Conservation (phyloP, 2,888 invertebrate species). For the Microctonus brassicae region DNA sequence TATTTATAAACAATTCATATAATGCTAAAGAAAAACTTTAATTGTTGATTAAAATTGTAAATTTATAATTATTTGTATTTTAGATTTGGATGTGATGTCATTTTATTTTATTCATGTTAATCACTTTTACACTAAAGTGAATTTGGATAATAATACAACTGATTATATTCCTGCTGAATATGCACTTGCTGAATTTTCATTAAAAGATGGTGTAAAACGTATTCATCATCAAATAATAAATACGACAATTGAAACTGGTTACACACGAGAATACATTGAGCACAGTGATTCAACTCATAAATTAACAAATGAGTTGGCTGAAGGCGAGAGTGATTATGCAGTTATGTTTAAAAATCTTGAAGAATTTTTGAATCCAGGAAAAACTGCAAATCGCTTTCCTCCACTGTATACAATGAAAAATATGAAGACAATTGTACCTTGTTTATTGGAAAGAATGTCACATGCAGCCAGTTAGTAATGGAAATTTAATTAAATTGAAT, state of each 20-base stretch:
- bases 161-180: slow-evolving; percentile 72
- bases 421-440: slow-evolving; percentile 37
- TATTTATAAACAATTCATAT: too few relatives aligned
- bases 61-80: not conserved
- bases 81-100: slow-evolving; percentile 34
- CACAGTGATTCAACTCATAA: slow-evolving; percentile 70
- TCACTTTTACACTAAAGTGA: slow-evolving; percentile 57
- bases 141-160: slow-evolving; percentile 26
- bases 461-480: slow-evolving; percentile 45
- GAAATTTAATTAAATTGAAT: too few relatives aligned
- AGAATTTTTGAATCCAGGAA: slow-evolving; percentile 62
- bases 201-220: slow-evolving; percentile 67
- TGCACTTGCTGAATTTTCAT: slow-evolving; percentile 69
- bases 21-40: too few relatives aligned
- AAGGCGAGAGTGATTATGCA: slow-evolving; percentile 59
- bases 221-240: slow-evolving; percentile 67
- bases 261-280: slow-evolving; percentile 67
- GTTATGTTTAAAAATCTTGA: slow-evolving; percentile 67
- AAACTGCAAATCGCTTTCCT: slow-evolving; percentile 54
- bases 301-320: slow-evolving; percentile 64
- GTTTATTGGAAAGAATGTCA: slow-evolving; percentile 49
- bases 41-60: too few relatives aligned
- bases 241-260: slow-evolving; percentile 68
- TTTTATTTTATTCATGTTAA: slow-evolving; percentile 67
- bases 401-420: slow-evolving; percentile 68